These are phyloP conservation scores for Metellina segmentata DNA, from an alignment of 2,888 invertebrate species.

Conservation along the genomic window DNA sequence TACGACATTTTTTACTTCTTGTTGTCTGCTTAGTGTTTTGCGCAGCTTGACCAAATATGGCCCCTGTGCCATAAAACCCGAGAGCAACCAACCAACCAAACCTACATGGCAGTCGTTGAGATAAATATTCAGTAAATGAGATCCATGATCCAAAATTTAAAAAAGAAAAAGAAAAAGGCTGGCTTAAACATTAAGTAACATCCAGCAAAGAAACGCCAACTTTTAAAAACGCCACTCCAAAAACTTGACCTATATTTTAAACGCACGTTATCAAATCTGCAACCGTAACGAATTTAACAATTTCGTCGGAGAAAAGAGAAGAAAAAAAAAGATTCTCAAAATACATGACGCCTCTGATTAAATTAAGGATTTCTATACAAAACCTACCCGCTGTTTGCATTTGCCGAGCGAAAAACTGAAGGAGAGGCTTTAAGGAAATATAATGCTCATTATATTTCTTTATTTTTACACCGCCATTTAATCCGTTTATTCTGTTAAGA, in stretches of 20 bases:
- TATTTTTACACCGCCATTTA: not conserved
- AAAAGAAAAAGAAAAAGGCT: too few species aligned
- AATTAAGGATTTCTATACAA: not conserved
- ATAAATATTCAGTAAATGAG: too few species aligned
- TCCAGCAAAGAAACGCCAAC: too few species aligned
- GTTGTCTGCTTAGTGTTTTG: too few species aligned
- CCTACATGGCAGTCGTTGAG: too few species aligned
- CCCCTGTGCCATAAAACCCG: too few species aligned
- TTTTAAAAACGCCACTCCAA: too few species aligned
- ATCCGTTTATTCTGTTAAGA: not conserved
- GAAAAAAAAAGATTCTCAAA: not conserved
- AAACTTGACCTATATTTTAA: not conserved
- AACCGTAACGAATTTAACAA: not conserved
- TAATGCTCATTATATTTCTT: not conserved
- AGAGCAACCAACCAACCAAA: too few species aligned
- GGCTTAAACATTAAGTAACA: too few species aligned
- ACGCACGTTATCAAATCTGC: not conserved
- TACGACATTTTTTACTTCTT: too few species aligned
- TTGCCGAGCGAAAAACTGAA: not conserved
- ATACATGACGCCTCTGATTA: not conserved
- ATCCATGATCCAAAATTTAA: too few species aligned
- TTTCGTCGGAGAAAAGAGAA: not conserved
- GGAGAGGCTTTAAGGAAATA: not conserved
- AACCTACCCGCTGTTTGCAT: not conserved
- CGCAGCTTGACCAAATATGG: too few species aligned